Evolutionary conservation across 2,888 invertebrate genomes (phyloP).

Genomic region (Chrysina gloriosa): DNA sequence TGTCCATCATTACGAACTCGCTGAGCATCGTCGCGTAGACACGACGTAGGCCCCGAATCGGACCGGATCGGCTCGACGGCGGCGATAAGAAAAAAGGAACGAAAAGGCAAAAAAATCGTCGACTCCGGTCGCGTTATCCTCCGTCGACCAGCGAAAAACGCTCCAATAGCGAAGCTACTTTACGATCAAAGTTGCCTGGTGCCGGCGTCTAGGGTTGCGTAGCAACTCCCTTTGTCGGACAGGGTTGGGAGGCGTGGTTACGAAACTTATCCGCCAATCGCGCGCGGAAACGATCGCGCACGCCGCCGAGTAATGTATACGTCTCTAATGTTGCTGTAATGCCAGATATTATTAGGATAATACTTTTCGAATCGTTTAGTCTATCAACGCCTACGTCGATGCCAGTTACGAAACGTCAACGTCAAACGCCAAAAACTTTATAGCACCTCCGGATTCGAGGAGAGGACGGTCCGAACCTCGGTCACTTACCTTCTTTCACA

Average conservation of each 20-base stretch:
- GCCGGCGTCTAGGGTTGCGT: conserved; percentile 43
- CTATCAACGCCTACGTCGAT: conserved; percentile 58
- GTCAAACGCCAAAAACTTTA: neutral
- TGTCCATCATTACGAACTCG: conserved; percentile 47
- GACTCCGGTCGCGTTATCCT: conserved; percentile 16
- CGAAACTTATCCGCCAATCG: conserved; percentile 59
- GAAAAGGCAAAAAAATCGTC: neutral
- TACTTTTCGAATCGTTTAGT: conserved; percentile 66
- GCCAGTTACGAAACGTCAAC: neutral
- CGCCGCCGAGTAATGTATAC: conserved; percentile 63
- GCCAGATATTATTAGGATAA: conserved; percentile 66
- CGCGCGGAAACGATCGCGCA: conserved; percentile 57
- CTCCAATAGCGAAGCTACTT: conserved; percentile 26
- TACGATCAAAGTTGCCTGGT: conserved; percentile 43
- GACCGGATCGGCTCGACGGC: neutral
- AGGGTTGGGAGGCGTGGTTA: conserved; percentile 51
- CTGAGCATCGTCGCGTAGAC: neutral
- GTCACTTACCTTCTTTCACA: too few relatives aligned
- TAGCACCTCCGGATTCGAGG: neutral
- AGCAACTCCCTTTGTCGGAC: conserved; percentile 52
- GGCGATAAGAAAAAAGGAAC: conserved; percentile 4
- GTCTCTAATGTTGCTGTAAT: conserved; percentile 66
- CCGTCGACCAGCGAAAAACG: conserved; percentile 31
- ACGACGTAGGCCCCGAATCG: neutral
- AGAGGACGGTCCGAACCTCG: too few relatives aligned